Percentiles rank a stretch among this genome's conserved stretches.
phyloP scores from a whole-genome alignment of 1,140 invertebrate genomes.

The Zaprionus kolodkinae region DNA sequence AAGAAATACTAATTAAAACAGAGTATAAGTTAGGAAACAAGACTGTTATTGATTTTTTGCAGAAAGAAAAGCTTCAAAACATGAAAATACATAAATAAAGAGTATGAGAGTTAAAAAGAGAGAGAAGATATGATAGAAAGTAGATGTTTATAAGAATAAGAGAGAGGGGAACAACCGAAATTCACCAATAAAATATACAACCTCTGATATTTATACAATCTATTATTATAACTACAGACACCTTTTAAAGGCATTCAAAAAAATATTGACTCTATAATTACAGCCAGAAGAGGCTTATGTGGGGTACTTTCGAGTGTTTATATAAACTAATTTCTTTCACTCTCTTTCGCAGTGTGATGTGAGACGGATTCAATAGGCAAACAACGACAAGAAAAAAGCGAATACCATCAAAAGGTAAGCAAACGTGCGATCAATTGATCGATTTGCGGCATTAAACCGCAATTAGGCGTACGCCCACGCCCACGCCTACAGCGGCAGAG shows the following conservation, averaged over 20 bases:
- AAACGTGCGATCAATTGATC: conserved; percentile 39
- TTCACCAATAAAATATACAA: background rate
- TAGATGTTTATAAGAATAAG: background rate
- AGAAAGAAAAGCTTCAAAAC: background rate
- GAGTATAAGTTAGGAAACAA: background rate
- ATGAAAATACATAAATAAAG: background rate
- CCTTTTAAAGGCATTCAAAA: background rate
- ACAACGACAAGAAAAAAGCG: conserved; percentile 1
- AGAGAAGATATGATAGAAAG: background rate
- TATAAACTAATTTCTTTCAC: conserved; percentile 60
- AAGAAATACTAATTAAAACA: background rate
- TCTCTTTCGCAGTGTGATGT: conserved; percentile 61
- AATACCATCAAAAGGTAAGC: conserved; percentile 68
- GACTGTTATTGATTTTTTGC: background rate
- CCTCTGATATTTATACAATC: background rate
- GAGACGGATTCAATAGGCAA: conserved; percentile 51
- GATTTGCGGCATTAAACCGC: conserved; percentile 67
- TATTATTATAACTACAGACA: background rate
- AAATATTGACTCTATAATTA: conserved; percentile 4
- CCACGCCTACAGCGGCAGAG: background rate
- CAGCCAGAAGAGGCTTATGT: background rate
- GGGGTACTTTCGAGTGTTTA: conserved; percentile 40
- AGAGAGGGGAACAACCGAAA: background rate
- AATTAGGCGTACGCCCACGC: conserved; percentile 51
- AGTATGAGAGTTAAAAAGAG: background rate